Conservation (phyloP, 37 sponge, comb jelly and placozoan genomes). For the Ephydatia muelleri region DNA sequence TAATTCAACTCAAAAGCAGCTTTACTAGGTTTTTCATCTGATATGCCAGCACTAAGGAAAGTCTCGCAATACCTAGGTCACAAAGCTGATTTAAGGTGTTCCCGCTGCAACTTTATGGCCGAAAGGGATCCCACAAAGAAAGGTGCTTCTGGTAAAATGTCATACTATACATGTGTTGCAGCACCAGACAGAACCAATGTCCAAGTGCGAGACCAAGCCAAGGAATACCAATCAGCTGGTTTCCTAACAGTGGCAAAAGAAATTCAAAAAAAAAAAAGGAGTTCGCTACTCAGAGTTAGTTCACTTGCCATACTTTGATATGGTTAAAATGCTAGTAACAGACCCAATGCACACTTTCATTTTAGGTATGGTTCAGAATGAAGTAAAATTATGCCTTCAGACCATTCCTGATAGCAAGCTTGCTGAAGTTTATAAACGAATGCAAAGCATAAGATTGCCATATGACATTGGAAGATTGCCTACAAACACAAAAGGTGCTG, state of each 20-base stretch:
- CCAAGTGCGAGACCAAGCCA: neutral
- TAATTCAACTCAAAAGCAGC: neutral
- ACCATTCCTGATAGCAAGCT: neutral
- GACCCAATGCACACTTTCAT: neutral
- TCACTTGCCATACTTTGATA: neutral
- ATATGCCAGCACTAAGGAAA: too few species aligned
- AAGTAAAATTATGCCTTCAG: neutral
- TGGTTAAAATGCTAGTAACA: neutral
- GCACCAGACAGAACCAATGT: neutral
- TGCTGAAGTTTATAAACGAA: neutral
- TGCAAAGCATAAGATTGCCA: neutral
- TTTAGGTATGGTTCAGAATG: neutral
- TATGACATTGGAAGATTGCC: neutral
- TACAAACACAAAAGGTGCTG: neutral
- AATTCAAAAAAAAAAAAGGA: neutral
- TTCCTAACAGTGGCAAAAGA: neutral
- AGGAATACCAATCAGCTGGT: neutral
- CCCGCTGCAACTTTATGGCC: neutral
- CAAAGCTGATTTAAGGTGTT: too few species aligned
- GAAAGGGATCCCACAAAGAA: neutral
- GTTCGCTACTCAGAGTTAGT: neutral
- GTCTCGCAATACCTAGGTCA: too few species aligned
- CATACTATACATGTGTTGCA: neutral
- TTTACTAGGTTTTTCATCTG: neutral
- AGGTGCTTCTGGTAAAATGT: constrained; percentile 1